Evolutionary conservation across 2,888 invertebrate genomes (phyloP), one percentile per base, ranked within the genome.

Genomic region (Drosophila prostipennis): DNA sequence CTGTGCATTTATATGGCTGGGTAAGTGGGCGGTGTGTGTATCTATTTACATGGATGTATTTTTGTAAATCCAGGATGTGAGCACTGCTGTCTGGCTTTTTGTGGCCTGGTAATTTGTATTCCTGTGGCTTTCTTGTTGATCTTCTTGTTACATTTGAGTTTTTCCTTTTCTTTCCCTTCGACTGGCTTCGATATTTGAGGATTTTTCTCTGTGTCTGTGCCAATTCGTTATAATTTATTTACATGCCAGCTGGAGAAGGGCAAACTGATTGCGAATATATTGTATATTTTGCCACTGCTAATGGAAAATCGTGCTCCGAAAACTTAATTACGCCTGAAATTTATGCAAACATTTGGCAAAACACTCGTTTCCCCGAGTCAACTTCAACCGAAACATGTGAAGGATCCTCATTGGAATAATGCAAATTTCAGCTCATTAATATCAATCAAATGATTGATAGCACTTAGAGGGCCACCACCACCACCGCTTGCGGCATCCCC

Each of bases 341-440:
- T 57, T 80, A 87, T 83, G 80, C 78, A 74, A 72, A 77, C 82
- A 71, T 70, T 81, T 67, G 78, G 56, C 79, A 60, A 74, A 70
- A 14, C 10, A 26, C 26, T 26, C 26, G 26, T 26, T 26, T 26
- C 26, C 26, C 48, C 43, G 61, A 36, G 23, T 36, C 19, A 29
- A n/a, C 10, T 13, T 16, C 11, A 13, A 32, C 29, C n/a, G 46
- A 54, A 71, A 63, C 71, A 72, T 55, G 72, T 56, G 71, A 19
- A 19, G 19, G 19, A 51, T 72, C 67, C 67, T 74, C 61, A 74
- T 77, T 54, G 74, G 72, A 83, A 82, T 79, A 75, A 90, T 90
- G 89, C 88, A 90, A 90, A 90, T 90, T 90, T 80, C 60, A 56
- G 80, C 81, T 90, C 89, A 90, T 90, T 90, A 90, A 90, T 90